phyloP scores from a whole-genome alignment of 1,140 invertebrate genomes.

The Drosophila grimshawi region DNA sequence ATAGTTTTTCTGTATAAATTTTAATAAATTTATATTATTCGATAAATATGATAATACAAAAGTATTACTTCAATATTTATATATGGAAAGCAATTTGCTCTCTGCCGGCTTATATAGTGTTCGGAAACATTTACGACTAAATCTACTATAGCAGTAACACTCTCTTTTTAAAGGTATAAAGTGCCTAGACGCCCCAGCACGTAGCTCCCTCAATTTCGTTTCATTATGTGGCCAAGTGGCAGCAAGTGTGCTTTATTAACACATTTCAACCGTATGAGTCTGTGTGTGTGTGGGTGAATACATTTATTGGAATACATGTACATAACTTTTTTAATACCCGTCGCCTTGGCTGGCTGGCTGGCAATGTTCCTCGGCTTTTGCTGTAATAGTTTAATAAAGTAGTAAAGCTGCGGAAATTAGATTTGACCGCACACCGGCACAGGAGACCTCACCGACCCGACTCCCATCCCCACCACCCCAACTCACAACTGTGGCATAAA shows the following conservation, averaged over 20 bases:
- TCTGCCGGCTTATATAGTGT: conserved; percentile 1
- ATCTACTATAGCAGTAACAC: conserved; percentile 9
- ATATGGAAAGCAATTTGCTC: not conserved
- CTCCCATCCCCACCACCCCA: conserved; percentile 14
- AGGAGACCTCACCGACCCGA: conserved; percentile 34
- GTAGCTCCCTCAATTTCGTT: conserved; percentile 71
- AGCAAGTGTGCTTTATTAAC: conserved; percentile 84
- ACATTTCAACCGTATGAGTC: conserved; percentile 54
- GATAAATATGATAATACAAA: too few relatives aligned
- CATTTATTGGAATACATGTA: conserved; percentile 36
- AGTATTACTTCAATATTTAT: not conserved
- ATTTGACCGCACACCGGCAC: conserved; percentile 77
- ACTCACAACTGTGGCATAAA: conserved; percentile 13
- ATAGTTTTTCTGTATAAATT: too few relatives aligned
- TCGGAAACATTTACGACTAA: conserved; percentile 13
- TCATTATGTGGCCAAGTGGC: conserved; percentile 80
- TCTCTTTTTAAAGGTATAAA: conserved; percentile 30
- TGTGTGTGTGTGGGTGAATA: conserved; percentile 5
- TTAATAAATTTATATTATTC: too few relatives aligned
- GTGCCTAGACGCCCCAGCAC: conserved; percentile 36
- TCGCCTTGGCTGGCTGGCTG: conserved; percentile 36
- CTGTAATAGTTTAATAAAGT: conserved; percentile 84
- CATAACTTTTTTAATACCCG: conserved; percentile 81
- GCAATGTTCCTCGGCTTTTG: conserved; percentile 56
- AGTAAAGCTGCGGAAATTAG: conserved; percentile 83